Base-by-base conservation (phyloP, 2,888 invertebrate genomes). In the Cerastis rubricosa region DNA sequence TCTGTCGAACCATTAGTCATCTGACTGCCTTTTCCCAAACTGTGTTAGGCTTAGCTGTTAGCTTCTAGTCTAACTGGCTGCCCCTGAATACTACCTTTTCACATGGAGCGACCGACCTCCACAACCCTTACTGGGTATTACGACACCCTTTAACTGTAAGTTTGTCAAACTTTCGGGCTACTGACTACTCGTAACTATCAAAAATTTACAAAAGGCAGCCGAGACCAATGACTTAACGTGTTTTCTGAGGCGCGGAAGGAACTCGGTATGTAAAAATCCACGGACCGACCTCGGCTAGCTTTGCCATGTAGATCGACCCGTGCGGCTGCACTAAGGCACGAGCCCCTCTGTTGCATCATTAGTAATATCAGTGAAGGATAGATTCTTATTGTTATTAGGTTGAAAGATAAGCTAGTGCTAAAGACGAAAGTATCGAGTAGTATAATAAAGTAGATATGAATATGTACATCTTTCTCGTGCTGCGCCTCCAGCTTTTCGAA, bases 401-500 rank as follows among this genome's bases (percentile, higher is more conserved):
- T 63, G 22, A 12, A 63, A 40, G n/a, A 40, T 40, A 7, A 59
- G 29, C 8, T 19, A 59, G 29, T 29, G 59, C 9, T 8, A 59
- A 19, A n/a, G 22, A 40, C 40, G 0, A 35, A 35, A 3, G 35
- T 63, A 63, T 40, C 22, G 35, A 63, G 12, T n/a, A 63, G n/a
- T 59, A 57, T 57, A 17, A 14, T 54, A 25, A 14, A 6, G 7
- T 35, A 54, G 11, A 51, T 19, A 11, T 51, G 61, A 61, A n/a
- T 47, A n/a, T 0, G 22, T 61, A 98, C 98, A 95, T 97, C 97
- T 88, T 96, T 97, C 93, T 99, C 99, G 90, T 98, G 97, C 68
- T 97, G 97, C 11, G 97, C 97, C 92, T 99, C 99, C 77, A 99
- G 96, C 70, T 97, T 97, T 93, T 98, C 98, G 95, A 99, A 99